Evolutionary conservation across 2,797 vertebrate species (phyloP).

Genomic region (Siniperca obscura): DNA sequence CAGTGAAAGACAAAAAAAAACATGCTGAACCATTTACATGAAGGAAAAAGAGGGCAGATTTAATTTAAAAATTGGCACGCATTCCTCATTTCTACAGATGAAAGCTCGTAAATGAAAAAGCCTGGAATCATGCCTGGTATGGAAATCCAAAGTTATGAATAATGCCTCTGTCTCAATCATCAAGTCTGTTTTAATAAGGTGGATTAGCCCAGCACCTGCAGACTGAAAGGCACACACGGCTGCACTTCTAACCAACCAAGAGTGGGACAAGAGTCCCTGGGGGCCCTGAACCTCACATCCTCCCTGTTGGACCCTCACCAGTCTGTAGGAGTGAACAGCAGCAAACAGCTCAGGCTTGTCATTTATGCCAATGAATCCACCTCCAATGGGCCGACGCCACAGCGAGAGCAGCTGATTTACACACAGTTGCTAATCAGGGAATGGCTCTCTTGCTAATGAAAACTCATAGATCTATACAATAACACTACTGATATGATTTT

Average conservation of each 20-base stretch:
- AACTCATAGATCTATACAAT: conserved; percentile 84
- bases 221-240: conserved; percentile 63
- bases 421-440: conserved; percentile 82
- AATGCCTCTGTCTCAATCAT: conserved; percentile 96
- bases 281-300: conserved; percentile 55
- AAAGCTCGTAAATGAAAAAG: conserved; percentile 98
- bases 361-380: conserved; percentile 76
- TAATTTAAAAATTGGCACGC: conserved; percentile 99
- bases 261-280: conserved; percentile 62
- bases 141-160: conserved; percentile 99
- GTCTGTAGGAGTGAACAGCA: conserved; percentile 50
- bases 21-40: conserved; percentile 82
- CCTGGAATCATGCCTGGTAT: conserved; percentile 94
- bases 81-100: conserved; percentile 91
- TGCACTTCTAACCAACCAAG: conserved; percentile 72
- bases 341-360: conserved; percentile 75
- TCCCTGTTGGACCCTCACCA: conserved; percentile 61
- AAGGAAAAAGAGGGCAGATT: conserved; percentile 90
- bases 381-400: conserved; percentile 48
- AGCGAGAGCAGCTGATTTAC: conserved; percentile 81
- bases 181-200: conserved; percentile 94
- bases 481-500: conserved; percentile 76
- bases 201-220: conserved; percentile 89
- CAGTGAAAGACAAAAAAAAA: conserved; percentile 70
- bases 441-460: conserved; percentile 89